Base-by-base conservation (phyloP, 1,140 invertebrate species). In the Rhopalosiphum padi region DNA sequence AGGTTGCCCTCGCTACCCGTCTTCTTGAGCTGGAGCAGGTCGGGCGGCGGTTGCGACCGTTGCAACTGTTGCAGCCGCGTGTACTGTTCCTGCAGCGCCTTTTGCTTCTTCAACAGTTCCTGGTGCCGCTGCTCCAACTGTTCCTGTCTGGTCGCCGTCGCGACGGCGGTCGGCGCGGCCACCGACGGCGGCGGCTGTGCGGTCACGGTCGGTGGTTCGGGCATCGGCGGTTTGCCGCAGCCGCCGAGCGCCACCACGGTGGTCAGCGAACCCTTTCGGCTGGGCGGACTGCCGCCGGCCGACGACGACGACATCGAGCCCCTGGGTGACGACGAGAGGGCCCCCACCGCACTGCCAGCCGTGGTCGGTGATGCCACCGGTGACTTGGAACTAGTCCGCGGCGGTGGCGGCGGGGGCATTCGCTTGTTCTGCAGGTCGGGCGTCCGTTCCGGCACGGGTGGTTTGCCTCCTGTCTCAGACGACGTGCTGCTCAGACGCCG, bases 1-100 rank as follows among this genome's bases (percentile, higher is more conserved):
- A 98, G 95, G 95, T 98, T 98, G 43, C 97, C 97, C 95, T 98
- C 98, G 94, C 97, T 98, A n/a, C 98, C 98, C 0, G 97, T 98
- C 95, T 98, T 98, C 95, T 98, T 98, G 11, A 98, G 95, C 93
- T 96, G 96, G 94, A 96, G 96, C 83, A 96, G 96, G 30, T 96
- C 96, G 37, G 96, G 95, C 37, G 96, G 96, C 89, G 96, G 96
- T 55, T 96, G 95, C 0, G 96, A 96, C 85, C 98, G 96, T 94
- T 98, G 98, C 43, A 98, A 96, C 95, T 97, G 97, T 94, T 98
- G 98, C 60, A 98, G 95, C 23, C 98, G 96, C 0, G 97, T 97
- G 95, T 98, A 99, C 94, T 99, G 98, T 94, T 98, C 98, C 94
- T 99, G 98, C 2, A 99, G 95, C 8, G 97, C 97, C 94, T 97